These are phyloP conservation scores for Rhyacophila evoluta DNA, from an alignment of 2,888 invertebrate genomes.

Conservation along the genomic window DNA sequence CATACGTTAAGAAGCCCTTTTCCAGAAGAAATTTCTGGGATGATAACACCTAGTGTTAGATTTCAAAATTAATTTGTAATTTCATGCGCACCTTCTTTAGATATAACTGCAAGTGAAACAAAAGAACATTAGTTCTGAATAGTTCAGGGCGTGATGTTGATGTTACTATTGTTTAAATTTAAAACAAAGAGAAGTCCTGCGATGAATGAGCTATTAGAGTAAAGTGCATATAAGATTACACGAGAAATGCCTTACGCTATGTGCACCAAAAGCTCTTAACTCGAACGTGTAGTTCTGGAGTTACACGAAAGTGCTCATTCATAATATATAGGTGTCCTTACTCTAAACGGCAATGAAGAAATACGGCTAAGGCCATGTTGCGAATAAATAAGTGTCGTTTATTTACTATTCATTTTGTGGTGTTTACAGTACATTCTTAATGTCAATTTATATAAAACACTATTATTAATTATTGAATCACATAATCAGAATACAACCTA, in stretches of 20 bases:
- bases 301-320: not conserved
- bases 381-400: not conserved
- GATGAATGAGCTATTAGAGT: constrained; percentile 2
- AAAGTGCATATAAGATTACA: constrained; percentile 17
- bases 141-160: not conserved
- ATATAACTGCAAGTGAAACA: not conserved
- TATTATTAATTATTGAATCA: too few species aligned
- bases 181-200: not conserved
- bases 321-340: not conserved
- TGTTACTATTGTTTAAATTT: not conserved
- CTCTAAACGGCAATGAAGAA: not conserved
- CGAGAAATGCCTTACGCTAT: constrained; percentile 3
- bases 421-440: too few species aligned
- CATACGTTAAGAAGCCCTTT: too few species aligned
- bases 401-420: too few species aligned
- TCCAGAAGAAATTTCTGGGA: too few species aligned
- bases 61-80: too few species aligned
- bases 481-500: too few species aligned
- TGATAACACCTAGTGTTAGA: too few species aligned
- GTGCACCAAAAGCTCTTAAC: constrained; percentile 14
- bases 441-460: too few species aligned
- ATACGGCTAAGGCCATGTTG: not conserved
- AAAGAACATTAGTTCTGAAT: not conserved
- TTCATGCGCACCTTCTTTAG: not conserved
- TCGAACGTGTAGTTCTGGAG: not conserved